Evolutionary conservation across 2,888 invertebrate species (phyloP), one percentile per base, ranked within the genome.

Genomic region (Mycalesis mineus): DNA sequence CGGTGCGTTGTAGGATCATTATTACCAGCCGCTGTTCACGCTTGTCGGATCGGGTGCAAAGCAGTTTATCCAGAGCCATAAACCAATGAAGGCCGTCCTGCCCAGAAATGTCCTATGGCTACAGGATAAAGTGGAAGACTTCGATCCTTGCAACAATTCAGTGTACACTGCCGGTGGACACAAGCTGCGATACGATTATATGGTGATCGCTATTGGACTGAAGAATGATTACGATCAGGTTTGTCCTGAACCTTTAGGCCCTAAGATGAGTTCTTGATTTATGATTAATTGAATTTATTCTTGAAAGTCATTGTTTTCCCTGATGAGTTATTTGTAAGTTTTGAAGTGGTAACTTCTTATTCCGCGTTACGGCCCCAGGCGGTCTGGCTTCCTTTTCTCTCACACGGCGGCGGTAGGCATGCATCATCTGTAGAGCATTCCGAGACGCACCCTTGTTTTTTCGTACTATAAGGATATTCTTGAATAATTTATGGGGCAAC

Each of bases 1-100:
- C 6, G 15, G 11, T 15, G 2, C 41, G 1, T 17, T 55, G 7
- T 56, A 95, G 95, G 82, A 88, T 58, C 98, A 98, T 82, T 98
- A 96, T 82, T 98, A 98, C 82, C 98, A 99, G 82, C 96, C 98
- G 0, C 91, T 96, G 78, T 98, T 97, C 84, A 97, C 98, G 0
- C 84, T 99, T 54, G 93, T 98, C 53, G 98, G 97, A 0, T 97
- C 95, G 2, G 98, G 98, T 0, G 91, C 97, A 68, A 95, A 94
- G 75, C 88, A 87, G 11, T 77, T 97, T 44, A 80, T 91, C 4
- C 88, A 94, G 2, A 91, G 95, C 0, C 84, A 88, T 49, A 91
- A 90, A 55, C 78, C 89, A 0, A 94, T 94, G 91, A 80, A 77
- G 62, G 78, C 91, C 22, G 93, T 98, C 7, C 80, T 98, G 15